Percentiles rank a stretch among this genome's conserved stretches.
These are phyloP conservation scores for Lateolabrax maculatus DNA, from an alignment of 2,797 vertebrate genomes.

Conservation along the genomic window DNA sequence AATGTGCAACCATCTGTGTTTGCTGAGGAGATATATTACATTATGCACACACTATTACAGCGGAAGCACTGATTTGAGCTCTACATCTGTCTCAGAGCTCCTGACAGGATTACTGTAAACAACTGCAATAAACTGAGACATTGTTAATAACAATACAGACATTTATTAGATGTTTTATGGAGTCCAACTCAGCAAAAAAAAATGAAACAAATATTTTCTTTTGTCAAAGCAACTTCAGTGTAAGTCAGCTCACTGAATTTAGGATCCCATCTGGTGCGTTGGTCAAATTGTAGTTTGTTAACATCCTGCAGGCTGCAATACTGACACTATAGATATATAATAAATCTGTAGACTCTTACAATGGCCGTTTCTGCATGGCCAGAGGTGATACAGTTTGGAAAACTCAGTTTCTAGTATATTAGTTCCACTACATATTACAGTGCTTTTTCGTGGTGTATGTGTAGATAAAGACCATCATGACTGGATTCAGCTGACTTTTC, in stretches of 20 bases:
- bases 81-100: conserved; percentile 16
- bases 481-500: too few relatives aligned
- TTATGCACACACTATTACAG: conserved; percentile 9
- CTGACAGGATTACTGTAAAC: conserved; percentile 7
- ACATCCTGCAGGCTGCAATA: conserved; percentile 5
- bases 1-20: conserved; percentile 28
- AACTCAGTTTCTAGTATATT: not conserved
- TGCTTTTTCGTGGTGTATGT: not conserved
- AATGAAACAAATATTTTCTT: conserved; percentile 1
- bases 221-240: not conserved
- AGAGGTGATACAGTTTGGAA: not conserved
- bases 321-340: not conserved
- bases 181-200: conserved; percentile 24
- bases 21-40: conserved; percentile 30
- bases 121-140: conserved; percentile 15
- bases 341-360: not conserved
- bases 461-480: not conserved
- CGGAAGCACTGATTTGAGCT: conserved; percentile 5
- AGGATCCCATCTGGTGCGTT: conserved; percentile 19
- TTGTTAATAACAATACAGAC: conserved; percentile 25
- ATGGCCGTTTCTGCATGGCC: not conserved
- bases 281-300: conserved; percentile 15
- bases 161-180: conserved; percentile 29
- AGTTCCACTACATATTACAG: not conserved
- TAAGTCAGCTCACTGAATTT: conserved; percentile 6